These are phyloP conservation scores for Craterocephalus amniculus DNA, from an alignment of 2,797 vertebrate genomes.

Conservation along the genomic window DNA sequence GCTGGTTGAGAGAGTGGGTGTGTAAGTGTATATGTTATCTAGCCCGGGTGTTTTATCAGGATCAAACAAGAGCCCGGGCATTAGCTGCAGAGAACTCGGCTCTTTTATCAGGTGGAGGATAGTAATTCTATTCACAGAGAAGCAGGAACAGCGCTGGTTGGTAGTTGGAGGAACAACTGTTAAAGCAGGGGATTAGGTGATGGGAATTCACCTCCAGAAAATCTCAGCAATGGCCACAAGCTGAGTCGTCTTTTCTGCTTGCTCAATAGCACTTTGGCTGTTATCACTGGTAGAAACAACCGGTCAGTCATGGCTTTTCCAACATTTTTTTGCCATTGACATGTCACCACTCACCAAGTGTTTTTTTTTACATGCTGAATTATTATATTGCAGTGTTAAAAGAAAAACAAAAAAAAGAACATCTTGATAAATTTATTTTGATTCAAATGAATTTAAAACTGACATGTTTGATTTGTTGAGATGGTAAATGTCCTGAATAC, in stretches of 20 bases:
- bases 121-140: slow-evolving; percentile 61
- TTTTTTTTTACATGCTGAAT: slow-evolving; percentile 29
- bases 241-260: slow-evolving; percentile 1
- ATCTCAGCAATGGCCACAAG: slow-evolving; percentile 42
- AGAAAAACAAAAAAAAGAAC: slow-evolving; percentile 31
- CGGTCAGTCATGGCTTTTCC: slow-evolving; percentile 5
- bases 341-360: slow-evolving; percentile 13
- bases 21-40: slow-evolving; percentile 68
- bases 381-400: slow-evolving; percentile 9
- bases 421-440: slow-evolving; percentile 37
- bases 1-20: slow-evolving; percentile 43
- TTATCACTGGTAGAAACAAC: not conserved
- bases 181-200: slow-evolving; percentile 59
- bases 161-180: slow-evolving; percentile 54
- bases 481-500: too few species aligned
- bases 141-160: slow-evolving; percentile 34
- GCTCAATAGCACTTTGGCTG: slow-evolving; percentile 24
- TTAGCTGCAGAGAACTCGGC: slow-evolving; percentile 66
- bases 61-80: slow-evolving; percentile 83
- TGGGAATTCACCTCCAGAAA: slow-evolving; percentile 57
- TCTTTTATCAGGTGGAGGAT: slow-evolving; percentile 70
- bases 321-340: slow-evolving; percentile 3
- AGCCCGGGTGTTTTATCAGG: slow-evolving; percentile 77
- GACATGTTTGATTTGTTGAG: not conserved
- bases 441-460: not conserved